Evolutionary conservation across 53 echinoderm and acorn worm genomes (phyloP).

Genomic region (Apostichopus leukothele): DNA sequence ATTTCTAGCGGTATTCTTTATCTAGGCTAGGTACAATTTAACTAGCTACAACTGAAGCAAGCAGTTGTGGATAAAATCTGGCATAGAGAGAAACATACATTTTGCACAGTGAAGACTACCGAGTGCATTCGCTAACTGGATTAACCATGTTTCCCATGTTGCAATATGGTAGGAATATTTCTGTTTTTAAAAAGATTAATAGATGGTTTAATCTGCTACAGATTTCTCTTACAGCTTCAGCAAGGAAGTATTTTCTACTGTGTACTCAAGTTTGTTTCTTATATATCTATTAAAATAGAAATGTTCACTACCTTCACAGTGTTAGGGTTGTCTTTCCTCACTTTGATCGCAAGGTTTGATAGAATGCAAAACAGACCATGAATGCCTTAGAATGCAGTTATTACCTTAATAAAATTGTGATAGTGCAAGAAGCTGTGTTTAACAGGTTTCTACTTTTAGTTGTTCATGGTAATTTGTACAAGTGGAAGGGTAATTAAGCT

Average conservation of each 20-base stretch:
- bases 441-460: too few relatives aligned
- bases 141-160: constrained; percentile 18
- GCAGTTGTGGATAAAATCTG: background rate
- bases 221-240: background rate
- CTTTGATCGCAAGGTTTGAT: background rate
- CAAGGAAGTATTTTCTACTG: background rate
- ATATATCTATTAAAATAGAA: background rate
- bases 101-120: background rate
- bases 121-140: too few relatives aligned
- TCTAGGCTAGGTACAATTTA: background rate
- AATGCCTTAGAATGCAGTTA: too few relatives aligned
- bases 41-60: background rate
- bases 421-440: too few relatives aligned
- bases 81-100: background rate
- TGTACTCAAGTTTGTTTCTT: background rate
- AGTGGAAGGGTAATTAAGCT: too few relatives aligned
- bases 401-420: too few relatives aligned
- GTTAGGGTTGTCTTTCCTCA: background rate
- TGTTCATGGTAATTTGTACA: too few relatives aligned
- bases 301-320: background rate
- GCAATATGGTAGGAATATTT: constrained; percentile 33
- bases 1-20: background rate
- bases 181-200: background rate
- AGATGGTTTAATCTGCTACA: too few relatives aligned
- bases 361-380: too few relatives aligned